phyloP scores from a whole-genome alignment of 2,113 vertebrate species.

The Pleuronectes platessa region DNA sequence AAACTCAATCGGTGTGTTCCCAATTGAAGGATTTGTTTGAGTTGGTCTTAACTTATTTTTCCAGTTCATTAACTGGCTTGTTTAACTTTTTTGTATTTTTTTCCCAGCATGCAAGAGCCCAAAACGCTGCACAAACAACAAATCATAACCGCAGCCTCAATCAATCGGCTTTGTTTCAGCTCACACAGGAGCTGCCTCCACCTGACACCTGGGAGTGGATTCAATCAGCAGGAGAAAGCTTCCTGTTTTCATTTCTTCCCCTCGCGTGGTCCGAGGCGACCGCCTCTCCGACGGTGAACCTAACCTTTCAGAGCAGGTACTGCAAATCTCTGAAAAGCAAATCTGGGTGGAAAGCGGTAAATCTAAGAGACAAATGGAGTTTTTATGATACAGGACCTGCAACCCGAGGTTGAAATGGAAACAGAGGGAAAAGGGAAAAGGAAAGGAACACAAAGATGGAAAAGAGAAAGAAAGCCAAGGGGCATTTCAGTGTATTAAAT shows the following conservation, averaged over 20 bases:
- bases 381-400: constrained; percentile 18
- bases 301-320: constrained; percentile 57
- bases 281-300: constrained; percentile 24
- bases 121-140: neutral
- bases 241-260: neutral
- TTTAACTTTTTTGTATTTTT: neutral
- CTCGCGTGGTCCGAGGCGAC: constrained; percentile 21
- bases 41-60: too few species aligned
- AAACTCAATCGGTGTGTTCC: too few species aligned
- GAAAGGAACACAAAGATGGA: neutral
- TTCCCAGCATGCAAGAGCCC: neutral
- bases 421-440: neutral
- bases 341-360: constrained; percentile 23
- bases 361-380: constrained; percentile 23
- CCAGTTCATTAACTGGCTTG: neutral
- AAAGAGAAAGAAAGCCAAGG: constrained; percentile 28
- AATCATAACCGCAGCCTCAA: constrained; percentile 28
- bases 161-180: constrained; percentile 32
- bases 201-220: constrained; percentile 43
- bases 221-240: constrained; percentile 14
- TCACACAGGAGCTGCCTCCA: neutral
- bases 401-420: constrained; percentile 12
- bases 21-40: too few species aligned
- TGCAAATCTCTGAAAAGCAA: constrained; percentile 22
- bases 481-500: constrained; percentile 50